Evolutionary conservation across 2,888 invertebrate genomes (phyloP).

Genomic region (Cataglyphis rosenhaueri): DNA sequence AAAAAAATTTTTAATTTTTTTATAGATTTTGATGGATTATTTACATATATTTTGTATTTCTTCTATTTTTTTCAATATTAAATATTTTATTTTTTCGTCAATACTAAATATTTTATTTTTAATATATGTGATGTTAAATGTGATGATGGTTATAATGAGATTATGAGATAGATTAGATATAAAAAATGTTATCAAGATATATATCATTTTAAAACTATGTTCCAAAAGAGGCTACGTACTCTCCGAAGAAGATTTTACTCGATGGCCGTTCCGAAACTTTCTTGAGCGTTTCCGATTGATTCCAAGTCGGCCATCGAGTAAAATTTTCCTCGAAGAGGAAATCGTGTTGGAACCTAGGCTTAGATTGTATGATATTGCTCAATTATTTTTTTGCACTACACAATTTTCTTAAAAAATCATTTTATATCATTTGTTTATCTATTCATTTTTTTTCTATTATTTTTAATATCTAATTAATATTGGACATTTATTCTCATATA

Average conservation of each 20-base stretch:
- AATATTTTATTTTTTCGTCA: background rate
- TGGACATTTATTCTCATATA: background rate
- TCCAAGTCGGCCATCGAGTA: too few species aligned
- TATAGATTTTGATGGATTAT: background rate
- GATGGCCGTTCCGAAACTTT: too few species aligned
- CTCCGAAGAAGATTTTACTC: too few species aligned
- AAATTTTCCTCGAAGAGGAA: too few species aligned
- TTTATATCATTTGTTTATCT: background rate
- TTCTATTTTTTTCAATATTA: background rate
- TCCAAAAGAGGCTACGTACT: too few species aligned
- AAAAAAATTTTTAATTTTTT: background rate
- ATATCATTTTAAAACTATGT: background rate
- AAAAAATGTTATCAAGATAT: background rate
- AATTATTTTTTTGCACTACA: background rate
- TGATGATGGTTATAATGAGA: background rate
- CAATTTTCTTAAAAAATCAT: background rate
- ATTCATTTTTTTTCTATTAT: background rate
- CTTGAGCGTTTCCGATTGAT: too few species aligned
- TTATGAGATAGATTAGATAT: background rate
- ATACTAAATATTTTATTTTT: background rate
- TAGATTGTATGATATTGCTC: background rate
- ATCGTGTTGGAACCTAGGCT: too few species aligned
- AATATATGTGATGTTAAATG: conserved; percentile 1
- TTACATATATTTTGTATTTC: background rate
- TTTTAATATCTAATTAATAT: background rate